Base-by-base conservation (phyloP, 2,888 invertebrate genomes). In the Drosophila macrospina region DNA sequence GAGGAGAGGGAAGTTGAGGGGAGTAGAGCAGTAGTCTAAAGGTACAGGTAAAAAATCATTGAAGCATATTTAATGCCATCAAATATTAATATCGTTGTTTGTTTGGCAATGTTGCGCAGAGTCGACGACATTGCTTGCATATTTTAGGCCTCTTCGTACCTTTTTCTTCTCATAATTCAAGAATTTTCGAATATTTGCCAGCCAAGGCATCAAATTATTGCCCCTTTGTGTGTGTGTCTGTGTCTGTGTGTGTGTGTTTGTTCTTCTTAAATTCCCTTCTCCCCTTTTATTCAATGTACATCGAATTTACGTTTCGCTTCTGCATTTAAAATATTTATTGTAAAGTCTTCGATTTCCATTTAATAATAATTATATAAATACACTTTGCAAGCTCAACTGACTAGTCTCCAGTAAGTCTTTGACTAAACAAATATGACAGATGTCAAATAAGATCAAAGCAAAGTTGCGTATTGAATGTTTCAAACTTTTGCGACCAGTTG, bases 21-120 rank as follows among this genome's bases (percentile, higher is more conserved):
- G 15, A 13, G 15, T 20, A n/a, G 10, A 13, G n/a, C 15, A n/a
- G 7, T 50, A 4, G 15, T 20, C 5, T 4, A 6, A 15, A 16
- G 55, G 47, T 34, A 45, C 55, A 78, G 77, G 77, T 77, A 70
- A 66, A 73, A 70, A 71, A 69, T 73, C 84, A 87, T 84, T 88
- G 76, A 76, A 76, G 82, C 88, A 77, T 78, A 82, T 81, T 87
- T 86, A 85, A 87, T 86, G 77, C 78, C 81, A 85, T 86, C 78
- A 88, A 85, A 80, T 86, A 88, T 86, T 88, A 79, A 80, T 84
- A 75, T 74, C 68, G 64, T 64, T 74, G 65, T 51, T 61, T 69
- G 50, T 44, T 77, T 77, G 77, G 32, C 62, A 75, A 76, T 61
- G 67, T 70, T 56, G 47, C 55, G 54, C 36, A 69, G 50, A 62